These are phyloP conservation scores for Ophion costatus DNA, from an alignment of 2,888 invertebrate genomes.

Conservation along the genomic window DNA sequence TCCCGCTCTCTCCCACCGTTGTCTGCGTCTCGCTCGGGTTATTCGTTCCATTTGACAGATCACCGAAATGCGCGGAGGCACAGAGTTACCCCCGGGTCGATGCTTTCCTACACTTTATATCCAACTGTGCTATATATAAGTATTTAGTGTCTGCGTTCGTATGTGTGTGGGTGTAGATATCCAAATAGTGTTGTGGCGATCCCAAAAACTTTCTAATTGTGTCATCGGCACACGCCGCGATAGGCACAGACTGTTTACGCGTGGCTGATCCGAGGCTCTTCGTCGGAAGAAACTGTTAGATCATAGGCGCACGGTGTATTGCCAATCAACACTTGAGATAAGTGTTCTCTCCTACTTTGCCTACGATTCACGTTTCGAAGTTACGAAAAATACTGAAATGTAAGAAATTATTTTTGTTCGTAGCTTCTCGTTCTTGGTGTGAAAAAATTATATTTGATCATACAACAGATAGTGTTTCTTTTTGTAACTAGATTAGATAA, in stretches of 20 bases:
- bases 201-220: slow-evolving; percentile 64
- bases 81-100: not conserved
- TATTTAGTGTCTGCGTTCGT: not conserved
- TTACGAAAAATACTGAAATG: not conserved
- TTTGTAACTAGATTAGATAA: too few species aligned
- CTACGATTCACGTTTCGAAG: not conserved
- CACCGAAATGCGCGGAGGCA: not conserved
- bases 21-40: not conserved
- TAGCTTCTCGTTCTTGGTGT: too few species aligned
- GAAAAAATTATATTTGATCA: too few species aligned
- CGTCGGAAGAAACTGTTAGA: slow-evolving; percentile 61
- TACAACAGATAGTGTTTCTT: too few species aligned
- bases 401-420: not conserved
- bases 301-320: slow-evolving; percentile 34
- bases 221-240: slow-evolving; percentile 46
- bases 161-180: not conserved
- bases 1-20: not conserved
- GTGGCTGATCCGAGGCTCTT: not conserved
- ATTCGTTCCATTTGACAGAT: not conserved
- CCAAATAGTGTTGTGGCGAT: not conserved
- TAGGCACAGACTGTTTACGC: not conserved
- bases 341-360: not conserved
- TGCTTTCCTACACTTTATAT: not conserved
- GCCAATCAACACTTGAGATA: not conserved
- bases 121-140: not conserved